A percentile compares a stretch with the other conserved stretches of the same genome.
Evolutionary conservation across 1,140 invertebrate genomes (phyloP).

Genomic region (Antheraea pernyi): DNA sequence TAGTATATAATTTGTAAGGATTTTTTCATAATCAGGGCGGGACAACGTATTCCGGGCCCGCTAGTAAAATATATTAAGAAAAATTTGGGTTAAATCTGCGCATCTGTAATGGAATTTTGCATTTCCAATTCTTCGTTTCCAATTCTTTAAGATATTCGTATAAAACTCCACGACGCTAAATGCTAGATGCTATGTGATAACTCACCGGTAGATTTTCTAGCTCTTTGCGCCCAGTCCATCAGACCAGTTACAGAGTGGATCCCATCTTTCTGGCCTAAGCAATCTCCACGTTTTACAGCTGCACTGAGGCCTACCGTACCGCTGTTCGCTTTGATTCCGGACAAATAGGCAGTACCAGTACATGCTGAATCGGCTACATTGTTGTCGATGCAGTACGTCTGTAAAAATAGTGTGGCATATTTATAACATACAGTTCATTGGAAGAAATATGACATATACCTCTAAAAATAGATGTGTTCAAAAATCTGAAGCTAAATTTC

Average conservation of each 20-base stretch:
- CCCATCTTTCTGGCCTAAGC: conserved; percentile 78
- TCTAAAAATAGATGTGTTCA: background rate
- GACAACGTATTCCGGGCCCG: no score
- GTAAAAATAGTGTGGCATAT: conserved; percentile 21
- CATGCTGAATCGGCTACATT: conserved; percentile 91
- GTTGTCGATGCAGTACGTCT: conserved; percentile 90
- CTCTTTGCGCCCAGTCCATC: conserved; percentile 85
- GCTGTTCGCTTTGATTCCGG: conserved; percentile 90
- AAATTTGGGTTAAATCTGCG: no score
- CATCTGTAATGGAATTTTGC: no score
- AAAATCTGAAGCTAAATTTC: no score
- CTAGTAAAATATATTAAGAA: no score
- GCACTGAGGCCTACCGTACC: conserved; percentile 88
- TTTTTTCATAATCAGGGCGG: no score
- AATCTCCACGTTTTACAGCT: conserved; percentile 81
- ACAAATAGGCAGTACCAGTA: conserved; percentile 89
- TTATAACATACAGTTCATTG: background rate
- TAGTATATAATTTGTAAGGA: no score
- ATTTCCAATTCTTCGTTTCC: no score
- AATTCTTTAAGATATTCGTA: no score
- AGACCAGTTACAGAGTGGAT: conserved; percentile 83
- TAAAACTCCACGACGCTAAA: no score
- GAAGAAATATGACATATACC: background rate
- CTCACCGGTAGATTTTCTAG: conserved; percentile 85
- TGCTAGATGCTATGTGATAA: background rate